Base-by-base conservation (phyloP, 2,888 invertebrate genomes). In the Stenodera caucasica region DNA sequence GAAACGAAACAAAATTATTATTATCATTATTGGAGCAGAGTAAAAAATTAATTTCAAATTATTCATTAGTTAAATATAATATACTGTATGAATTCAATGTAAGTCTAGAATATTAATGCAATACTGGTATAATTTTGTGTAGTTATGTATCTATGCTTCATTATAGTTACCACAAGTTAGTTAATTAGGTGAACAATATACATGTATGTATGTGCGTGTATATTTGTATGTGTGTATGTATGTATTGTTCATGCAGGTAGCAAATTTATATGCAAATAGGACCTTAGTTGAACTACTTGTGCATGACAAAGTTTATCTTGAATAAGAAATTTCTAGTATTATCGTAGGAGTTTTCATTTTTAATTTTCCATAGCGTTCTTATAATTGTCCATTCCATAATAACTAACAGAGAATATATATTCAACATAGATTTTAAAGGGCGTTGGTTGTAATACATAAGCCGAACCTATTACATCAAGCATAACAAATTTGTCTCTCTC, bases 121-220 rank as follows among this genome's bases (percentile, higher is more conserved):
- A 55, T 60, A 60, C 53, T 60, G 49, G 52, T 53, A 52, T 56
- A 60, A 60, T 56, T 56, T 55, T 53, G 56, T 56, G 57, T 35
- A 45, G 54, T 32, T 50, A 57, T 51, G 53, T 61, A 61, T 57
- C 61, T 61, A 50, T 37, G 53, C 54, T 54, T 57, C 61, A 57
- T 61, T 61, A 61, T 61, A 54, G 32, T 51, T 51, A 40, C 18
- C 61, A 32, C 61, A 54, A 54, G 56, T 54, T 54, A 54, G 61
- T 61, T 61, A 61, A 61, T 61, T 61, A 61, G 61, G 53, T 61
- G 61, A 57, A 57, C 57, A 57, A 21, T 54, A 53, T 53, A 54
- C 32, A 40, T 33, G 35, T 30, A 53, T 40, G 53, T 54, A 58
- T 54, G 60, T 53, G 61, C 30, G 30, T 30, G 30, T 30, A 1